Percentiles rank a stretch among this genome's conserved stretches.
Evolutionary conservation across 64 coral and sea anemone species (phyloP).

Genomic region (Actinia equina): DNA sequence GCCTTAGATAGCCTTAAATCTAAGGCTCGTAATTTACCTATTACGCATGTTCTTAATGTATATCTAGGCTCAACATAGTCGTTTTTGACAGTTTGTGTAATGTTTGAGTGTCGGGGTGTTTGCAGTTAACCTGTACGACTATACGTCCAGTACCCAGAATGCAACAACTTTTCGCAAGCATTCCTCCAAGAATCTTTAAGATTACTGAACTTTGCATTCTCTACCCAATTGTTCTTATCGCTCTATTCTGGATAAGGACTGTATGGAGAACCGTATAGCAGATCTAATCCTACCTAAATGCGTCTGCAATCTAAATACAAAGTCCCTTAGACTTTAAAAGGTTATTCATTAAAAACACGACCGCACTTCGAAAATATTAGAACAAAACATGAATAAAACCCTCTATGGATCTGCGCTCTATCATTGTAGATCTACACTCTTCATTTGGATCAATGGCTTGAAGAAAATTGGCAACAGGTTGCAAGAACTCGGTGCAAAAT

Average conservation of each 20-base stretch:
- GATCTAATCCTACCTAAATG: background rate
- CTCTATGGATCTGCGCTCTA: background rate
- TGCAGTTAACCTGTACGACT: background rate
- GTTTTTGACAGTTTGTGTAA: background rate
- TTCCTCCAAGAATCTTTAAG: too few relatives aligned
- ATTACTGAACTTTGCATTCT: too few relatives aligned
- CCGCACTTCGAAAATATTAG: background rate
- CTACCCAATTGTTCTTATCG: background rate
- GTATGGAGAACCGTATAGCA: background rate
- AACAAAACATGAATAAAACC: background rate
- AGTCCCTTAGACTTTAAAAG: background rate
- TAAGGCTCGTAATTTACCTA: too few relatives aligned
- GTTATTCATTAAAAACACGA: background rate
- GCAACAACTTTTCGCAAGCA: too few relatives aligned
- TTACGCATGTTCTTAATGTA: too few relatives aligned
- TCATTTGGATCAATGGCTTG: background rate
- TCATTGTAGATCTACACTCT: too few relatives aligned
- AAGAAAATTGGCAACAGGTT: background rate
- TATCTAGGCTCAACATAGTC: background rate
- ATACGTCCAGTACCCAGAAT: background rate
- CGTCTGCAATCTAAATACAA: background rate
- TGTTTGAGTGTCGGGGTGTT: background rate
- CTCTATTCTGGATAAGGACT: background rate
- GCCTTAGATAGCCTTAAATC: too few relatives aligned
- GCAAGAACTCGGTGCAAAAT: background rate